Evolutionary conservation across 2,797 vertebrate species (phyloP).

Genomic region (Sus cebifrons): DNA sequence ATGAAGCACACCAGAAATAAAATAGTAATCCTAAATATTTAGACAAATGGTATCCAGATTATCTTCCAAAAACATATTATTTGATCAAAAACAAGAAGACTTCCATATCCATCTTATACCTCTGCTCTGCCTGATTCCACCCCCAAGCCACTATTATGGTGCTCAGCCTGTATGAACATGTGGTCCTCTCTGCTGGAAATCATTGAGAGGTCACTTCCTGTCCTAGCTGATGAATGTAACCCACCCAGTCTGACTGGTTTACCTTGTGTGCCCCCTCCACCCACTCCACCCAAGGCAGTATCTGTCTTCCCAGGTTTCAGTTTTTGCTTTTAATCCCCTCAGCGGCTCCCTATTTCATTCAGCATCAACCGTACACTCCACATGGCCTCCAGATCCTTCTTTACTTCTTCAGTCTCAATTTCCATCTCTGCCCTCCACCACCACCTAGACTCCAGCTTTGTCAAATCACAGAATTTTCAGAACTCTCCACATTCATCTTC

Average conservation of each 20-base stretch:
- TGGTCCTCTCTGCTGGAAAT: background rate
- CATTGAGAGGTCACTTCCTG: accelerated
- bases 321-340: background rate
- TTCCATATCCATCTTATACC: background rate
- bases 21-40: background rate
- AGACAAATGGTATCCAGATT: background rate
- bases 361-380: background rate
- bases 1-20: background rate
- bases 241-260: background rate
- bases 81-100: background rate
- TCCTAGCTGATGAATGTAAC: background rate
- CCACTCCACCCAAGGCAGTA: background rate
- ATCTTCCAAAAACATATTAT: background rate
- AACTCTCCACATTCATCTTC: background rate
- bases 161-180: background rate
- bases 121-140: background rate
- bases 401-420: background rate
- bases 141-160: background rate
- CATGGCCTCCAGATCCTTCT: background rate
- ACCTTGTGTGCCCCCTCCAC: too few relatives aligned
- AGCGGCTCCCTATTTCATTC: background rate
- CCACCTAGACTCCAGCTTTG: background rate
- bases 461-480: background rate
- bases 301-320: background rate
- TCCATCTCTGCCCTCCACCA: background rate